A percentile compares a stretch with the other conserved stretches of the same genome.
phyloP scores from a whole-genome alignment of 2,113 vertebrate genomes.

The Asarcornis scutulata region DNA sequence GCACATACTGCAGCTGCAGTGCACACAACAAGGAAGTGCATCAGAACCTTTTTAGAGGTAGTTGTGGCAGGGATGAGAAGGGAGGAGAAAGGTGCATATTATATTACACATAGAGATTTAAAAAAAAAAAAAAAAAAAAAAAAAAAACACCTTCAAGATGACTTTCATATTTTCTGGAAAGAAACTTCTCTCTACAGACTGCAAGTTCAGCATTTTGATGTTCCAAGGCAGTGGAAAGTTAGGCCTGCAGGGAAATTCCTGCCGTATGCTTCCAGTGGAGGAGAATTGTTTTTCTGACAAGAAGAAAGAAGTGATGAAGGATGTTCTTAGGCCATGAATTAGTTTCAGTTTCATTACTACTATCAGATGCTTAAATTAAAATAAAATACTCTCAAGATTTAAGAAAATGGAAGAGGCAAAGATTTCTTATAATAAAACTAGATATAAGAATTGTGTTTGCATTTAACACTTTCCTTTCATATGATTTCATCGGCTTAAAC shows the following conservation, averaged over 20 bases:
- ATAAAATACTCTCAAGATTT: conserved; percentile 7
- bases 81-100: background rate
- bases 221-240: conserved; percentile 26
- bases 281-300: conserved; percentile 71
- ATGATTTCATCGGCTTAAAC: background rate
- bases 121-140: background rate
- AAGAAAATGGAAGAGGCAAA: background rate
- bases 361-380: conserved; percentile 26
- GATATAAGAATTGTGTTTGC: background rate
- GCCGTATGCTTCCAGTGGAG: conserved; percentile 26
- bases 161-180: conserved; percentile 32
- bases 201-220: conserved; percentile 42
- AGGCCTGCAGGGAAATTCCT: conserved; percentile 62
- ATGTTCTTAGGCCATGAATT: conserved; percentile 47
- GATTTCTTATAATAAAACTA: background rate
- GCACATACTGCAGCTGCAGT: background rate
- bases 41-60: conserved; percentile 10
- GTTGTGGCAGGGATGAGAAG: background rate
- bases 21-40: background rate
- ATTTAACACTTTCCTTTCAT: background rate
- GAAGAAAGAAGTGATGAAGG: conserved; percentile 60
- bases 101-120: background rate
- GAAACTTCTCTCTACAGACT: background rate
- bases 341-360: conserved; percentile 20
- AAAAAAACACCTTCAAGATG: background rate